A percentile compares a stretch with the other conserved stretches of the same genome.
These are phyloP conservation scores for Pomatorhinus ruficollis DNA, from an alignment of 2,113 vertebrate species.

Conservation along the genomic window DNA sequence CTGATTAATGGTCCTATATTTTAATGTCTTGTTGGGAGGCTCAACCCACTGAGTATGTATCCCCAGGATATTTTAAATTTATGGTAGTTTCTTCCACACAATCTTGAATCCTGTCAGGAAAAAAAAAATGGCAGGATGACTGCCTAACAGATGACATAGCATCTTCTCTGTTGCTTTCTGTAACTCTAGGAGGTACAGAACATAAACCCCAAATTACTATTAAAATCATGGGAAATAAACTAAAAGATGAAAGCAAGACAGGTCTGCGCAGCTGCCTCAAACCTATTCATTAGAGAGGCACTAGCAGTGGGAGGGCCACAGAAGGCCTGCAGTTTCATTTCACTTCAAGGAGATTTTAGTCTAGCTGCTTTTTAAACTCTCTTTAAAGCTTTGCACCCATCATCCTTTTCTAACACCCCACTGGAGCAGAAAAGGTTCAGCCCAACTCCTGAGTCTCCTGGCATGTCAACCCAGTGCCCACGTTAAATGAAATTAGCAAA, in stretches of 20 bases:
- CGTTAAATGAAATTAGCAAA: background rate
- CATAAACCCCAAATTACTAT: background rate
- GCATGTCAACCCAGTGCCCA: fast-evolving
- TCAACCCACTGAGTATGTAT: background rate
- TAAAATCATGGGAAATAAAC: background rate
- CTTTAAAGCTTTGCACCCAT: background rate
- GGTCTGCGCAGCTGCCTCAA: background rate
- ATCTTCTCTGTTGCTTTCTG: background rate
- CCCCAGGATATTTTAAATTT: background rate
- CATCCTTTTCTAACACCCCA: background rate
- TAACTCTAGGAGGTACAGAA: background rate
- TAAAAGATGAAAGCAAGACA: background rate
- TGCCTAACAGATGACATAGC: background rate
- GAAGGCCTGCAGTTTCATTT: background rate
- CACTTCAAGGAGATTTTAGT: background rate
- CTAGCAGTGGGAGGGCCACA: background rate
- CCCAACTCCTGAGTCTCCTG: background rate
- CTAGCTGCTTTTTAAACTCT: background rate
- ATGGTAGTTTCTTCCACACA: background rate
- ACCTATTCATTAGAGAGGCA: background rate
- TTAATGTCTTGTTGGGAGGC: background rate
- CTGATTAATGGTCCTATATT: background rate
- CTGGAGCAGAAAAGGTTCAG: background rate
- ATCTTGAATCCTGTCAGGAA: background rate
- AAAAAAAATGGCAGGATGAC: background rate